Conservation (phyloP, 2,797 vertebrate species). For the Sebastes kiyomatsui region DNA sequence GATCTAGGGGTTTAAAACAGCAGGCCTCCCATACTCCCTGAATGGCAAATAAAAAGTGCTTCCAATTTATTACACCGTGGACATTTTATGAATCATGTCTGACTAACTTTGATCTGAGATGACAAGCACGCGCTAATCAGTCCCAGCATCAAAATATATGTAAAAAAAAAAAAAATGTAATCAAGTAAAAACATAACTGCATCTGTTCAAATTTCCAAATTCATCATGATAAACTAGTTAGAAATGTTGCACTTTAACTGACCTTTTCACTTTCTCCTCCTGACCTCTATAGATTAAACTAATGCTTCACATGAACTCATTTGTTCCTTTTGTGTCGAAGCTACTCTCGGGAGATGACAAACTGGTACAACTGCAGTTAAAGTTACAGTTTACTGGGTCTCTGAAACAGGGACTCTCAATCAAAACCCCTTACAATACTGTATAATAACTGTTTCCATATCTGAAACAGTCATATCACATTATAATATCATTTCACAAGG, state of each 20-base stretch:
- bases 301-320: constrained; percentile 10
- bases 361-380: constrained; percentile 2
- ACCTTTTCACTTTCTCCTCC: neutral
- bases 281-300: constrained; percentile 2
- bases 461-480: constrained; percentile 14
- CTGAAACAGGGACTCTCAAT: constrained; percentile 4
- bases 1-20: constrained; percentile 85
- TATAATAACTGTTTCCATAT: neutral
- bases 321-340: constrained; percentile 1
- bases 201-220: neutral
- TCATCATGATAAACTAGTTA: neutral
- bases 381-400: constrained; percentile 19
- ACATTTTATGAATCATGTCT: constrained; percentile 60
- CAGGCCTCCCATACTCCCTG: constrained; percentile 77
- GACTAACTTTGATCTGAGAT: constrained; percentile 65
- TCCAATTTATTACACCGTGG: constrained; percentile 66
- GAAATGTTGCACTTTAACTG: constrained; percentile 8
- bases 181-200: neutral
- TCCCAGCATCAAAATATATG: neutral
- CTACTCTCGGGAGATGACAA: constrained; percentile 9
- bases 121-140: constrained; percentile 49
- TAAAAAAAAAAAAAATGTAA: neutral
- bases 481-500: constrained; percentile 3
- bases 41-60: constrained; percentile 70
- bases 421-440: neutral